A percentile compares a stretch with the other conserved stretches of the same genome.
Conservation (phyloP, 1,140 invertebrate genomes). For the Cotesia typhae region DNA sequence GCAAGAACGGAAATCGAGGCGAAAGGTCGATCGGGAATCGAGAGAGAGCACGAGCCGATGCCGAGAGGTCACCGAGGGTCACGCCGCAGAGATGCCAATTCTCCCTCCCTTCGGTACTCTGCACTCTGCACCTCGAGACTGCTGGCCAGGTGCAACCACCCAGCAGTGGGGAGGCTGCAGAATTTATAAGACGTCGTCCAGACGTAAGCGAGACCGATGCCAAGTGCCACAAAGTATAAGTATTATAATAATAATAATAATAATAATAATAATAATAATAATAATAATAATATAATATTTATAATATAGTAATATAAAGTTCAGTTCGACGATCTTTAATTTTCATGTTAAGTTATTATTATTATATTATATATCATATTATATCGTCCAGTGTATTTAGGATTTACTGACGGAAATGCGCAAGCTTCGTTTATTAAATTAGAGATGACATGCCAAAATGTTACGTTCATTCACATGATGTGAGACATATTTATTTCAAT, state of each 20-base stretch:
- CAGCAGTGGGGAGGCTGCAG: not conserved
- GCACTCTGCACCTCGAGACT: not conserved
- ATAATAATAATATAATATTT: too few relatives aligned
- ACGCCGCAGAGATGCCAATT: constrained; percentile 20
- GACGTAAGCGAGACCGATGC: constrained; percentile 24
- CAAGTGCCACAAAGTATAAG: not conserved
- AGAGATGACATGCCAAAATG: constrained; percentile 20
- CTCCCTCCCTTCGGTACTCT: not conserved
- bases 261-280: too few relatives aligned
- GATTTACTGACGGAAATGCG: not conserved
- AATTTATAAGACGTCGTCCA: constrained; percentile 21
- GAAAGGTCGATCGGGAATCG: constrained; percentile 16
- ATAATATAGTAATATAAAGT: not conserved
- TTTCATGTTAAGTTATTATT: not conserved
- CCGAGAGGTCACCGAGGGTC: constrained; percentile 21
- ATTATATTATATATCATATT: not conserved
- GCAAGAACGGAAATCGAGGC: constrained; percentile 25
- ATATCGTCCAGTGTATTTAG: not conserved
- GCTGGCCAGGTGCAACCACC: constrained; percentile 22
- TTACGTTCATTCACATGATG: constrained; percentile 14
- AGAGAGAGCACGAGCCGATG: constrained; percentile 14
- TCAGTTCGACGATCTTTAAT: constrained; percentile 25
- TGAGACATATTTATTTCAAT: constrained; percentile 7
- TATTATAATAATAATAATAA: too few relatives aligned
- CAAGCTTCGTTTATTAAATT: not conserved